Evolutionary conservation across 2,888 invertebrate species (phyloP).

Genomic region (Sicus ferrugineus): DNA sequence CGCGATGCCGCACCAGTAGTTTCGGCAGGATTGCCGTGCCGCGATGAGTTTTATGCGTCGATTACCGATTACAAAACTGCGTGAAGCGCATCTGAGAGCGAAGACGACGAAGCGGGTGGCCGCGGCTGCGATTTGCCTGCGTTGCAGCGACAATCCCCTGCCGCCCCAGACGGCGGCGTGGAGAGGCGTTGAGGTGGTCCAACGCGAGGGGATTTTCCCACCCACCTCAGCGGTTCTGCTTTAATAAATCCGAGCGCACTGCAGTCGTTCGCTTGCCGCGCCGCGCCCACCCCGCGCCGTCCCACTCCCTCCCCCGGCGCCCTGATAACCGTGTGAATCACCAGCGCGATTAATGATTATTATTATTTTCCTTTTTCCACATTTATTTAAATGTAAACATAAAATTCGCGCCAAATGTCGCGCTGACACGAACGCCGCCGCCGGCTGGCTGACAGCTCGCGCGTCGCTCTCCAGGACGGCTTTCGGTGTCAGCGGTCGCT

Average conservation of each 20-base stretch:
- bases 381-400: constrained; percentile 59
- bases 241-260: not conserved
- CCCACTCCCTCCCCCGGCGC: not conserved
- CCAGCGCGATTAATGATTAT: constrained; percentile 23
- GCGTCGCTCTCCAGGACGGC: not conserved
- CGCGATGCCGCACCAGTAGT: too few species aligned
- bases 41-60: not conserved
- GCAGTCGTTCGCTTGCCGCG: not conserved
- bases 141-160: too few species aligned
- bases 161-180: too few species aligned
- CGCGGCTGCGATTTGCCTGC: too few species aligned
- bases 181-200: too few species aligned
- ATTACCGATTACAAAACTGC: not conserved
- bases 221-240: not conserved
- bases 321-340: not conserved
- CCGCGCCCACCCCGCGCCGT: not conserved
- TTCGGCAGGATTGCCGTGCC: too few species aligned
- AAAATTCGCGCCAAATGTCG: constrained; percentile 60
- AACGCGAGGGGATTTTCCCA: too few species aligned
- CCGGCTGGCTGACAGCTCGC: not conserved
- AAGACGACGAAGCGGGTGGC: too few species aligned
- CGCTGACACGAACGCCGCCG: constrained; percentile 54
- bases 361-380: constrained; percentile 26
- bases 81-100: not conserved
- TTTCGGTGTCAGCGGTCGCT: not conserved